These are phyloP conservation scores for Odobenus rosmarus DNA, from an alignment of 2,113 vertebrate species.

Conservation along the genomic window DNA sequence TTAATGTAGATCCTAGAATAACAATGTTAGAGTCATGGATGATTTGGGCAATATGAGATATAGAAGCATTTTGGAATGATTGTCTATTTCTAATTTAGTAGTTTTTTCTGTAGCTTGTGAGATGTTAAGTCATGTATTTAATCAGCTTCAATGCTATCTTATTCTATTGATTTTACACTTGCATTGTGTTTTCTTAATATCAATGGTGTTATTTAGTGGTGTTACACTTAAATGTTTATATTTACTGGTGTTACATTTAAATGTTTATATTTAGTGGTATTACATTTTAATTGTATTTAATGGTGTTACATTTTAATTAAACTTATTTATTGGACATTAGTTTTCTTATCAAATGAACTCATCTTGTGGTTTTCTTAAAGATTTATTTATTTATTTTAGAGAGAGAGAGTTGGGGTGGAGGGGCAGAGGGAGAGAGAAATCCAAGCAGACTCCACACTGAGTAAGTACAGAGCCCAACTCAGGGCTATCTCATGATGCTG, in stretches of 20 bases:
- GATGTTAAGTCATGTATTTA: background rate
- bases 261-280: background rate
- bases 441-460: background rate
- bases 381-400: background rate
- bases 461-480: background rate
- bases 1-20: slow-evolving; percentile 55
- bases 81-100: background rate
- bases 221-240: background rate
- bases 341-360: background rate
- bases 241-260: background rate
- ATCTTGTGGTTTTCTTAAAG: background rate
- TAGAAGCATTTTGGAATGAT: background rate
- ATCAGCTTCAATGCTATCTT: background rate
- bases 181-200: background rate
- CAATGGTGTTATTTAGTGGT: background rate
- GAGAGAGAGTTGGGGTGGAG: background rate
- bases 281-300: slow-evolving; percentile 11
- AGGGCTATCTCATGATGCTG: background rate
- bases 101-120: background rate
- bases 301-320: slow-evolving; percentile 4
- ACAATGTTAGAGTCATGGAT: background rate
- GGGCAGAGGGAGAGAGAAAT: background rate
- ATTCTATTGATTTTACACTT: background rate
- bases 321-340: background rate
- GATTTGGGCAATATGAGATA: background rate